Base-by-base conservation (phyloP, 2,113 vertebrate species). In the Lanius ludovicianus region DNA sequence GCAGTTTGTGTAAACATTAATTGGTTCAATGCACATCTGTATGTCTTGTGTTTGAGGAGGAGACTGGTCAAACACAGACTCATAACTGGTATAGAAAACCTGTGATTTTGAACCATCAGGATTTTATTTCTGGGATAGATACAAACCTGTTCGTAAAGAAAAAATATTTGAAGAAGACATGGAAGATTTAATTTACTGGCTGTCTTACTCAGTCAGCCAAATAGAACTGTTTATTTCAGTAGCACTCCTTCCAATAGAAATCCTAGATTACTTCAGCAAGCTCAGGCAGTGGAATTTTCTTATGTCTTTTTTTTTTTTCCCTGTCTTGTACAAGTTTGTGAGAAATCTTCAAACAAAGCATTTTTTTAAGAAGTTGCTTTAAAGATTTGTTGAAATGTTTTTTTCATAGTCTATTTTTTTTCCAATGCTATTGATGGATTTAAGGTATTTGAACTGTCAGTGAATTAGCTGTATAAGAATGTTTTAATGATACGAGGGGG, bases 261-360 rank as follows among this genome's bases (percentile, higher is more conserved):
- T 95, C 88, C 87, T 85, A 57, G 81, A 87, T 77, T 86, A 73
- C 82, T 68, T 92, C 42, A 93, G 74, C 79, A 95, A 95, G 94
- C 63, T 94, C 84, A 80, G 28, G 73, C 62, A 79, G 46, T 79
- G 53, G 75, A 67, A 49, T 73, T 90, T 92, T 95, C 83, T 31
- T 23, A 5, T 39, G 39, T 15, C 76, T 71, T 74, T 86, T 84
- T 42, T 41, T 21, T 68, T 31, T 2, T 47, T 22, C 5, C 1
- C 18, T 28, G 7, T 70, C 31, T 80, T 53, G 28, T 87, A 47
- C 6, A 62, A n/a, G 14, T 87, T 80, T 73, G 17, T 84, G 47
- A 78, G 86, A 96, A 92, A 95, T 53, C 77, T 65, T 96, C 57
- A 46, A 74, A 74, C 60, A 44, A 83, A 60, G 62, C 35, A 3